Base-by-base conservation (phyloP, 92 coral and sea anemone species). In the Montipora capitata region DNA sequence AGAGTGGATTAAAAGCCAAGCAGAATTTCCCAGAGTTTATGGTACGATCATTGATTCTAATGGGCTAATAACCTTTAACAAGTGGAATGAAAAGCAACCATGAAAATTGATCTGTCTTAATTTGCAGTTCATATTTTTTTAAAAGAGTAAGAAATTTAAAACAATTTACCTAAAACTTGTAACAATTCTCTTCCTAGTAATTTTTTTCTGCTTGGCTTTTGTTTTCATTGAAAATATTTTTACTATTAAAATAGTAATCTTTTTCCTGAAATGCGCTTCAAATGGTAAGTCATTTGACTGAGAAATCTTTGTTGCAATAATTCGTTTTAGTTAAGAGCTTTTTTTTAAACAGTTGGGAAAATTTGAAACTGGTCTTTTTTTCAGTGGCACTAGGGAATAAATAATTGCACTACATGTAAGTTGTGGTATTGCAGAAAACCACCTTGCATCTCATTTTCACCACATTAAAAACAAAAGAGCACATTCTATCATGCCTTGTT, bases 151-250 rank as follows among this genome's bases (percentile, higher is more conserved):
- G 35, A 45, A 45, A 45, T 45, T 45, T 45, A 45, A 45, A 5
- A 4, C 2, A 8, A 27, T 8, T 45, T 45, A 45, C 7, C 51
- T 45, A 45, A 45, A 45, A 45, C 9, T 63, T 27, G 35, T 27
- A 27, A 27, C 35, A 27, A 1, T 27, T 27, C 35, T 27, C 35
- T 27, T 0, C 35, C 35, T 27, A 27, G 35, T 27, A 1, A 45
- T 43, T 6, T 38, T 54, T 43, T 78, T 6, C 83, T 63, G 83
- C 59, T 77, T 78, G 83, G 83, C 61, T 16, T 44, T 11, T 14
- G 12, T 63, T 2, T 43, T 15, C 63, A 40, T 59, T 40, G 40
- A 58, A 77, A 51, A 56, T 77, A 44, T 14, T 40, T 42, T n/a
- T n/a, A n/a, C n/a, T n/a, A n/a, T n/a, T n/a, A n/a, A n/a, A 7